Evolutionary conservation across 2,888 invertebrate genomes (phyloP).

Genomic region (Petrolisthes cinctipes): DNA sequence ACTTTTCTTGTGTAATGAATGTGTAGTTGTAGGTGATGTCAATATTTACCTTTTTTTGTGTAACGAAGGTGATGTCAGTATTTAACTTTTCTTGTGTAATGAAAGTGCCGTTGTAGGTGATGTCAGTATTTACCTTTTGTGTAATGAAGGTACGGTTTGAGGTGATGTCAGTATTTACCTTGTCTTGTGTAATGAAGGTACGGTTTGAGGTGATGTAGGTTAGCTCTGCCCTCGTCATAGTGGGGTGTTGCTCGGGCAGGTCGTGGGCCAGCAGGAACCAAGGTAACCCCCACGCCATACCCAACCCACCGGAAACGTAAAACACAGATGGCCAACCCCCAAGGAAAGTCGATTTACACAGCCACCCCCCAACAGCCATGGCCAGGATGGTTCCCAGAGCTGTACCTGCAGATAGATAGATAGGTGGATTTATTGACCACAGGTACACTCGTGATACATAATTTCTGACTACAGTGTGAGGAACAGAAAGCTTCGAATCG

Average conservation of each 20-base stretch:
- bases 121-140: too few species aligned
- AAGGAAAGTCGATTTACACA: constrained; percentile 72
- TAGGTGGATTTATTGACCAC: too few species aligned
- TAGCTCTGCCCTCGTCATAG: constrained; percentile 72
- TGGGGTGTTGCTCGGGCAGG: constrained; percentile 73
- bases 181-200: constrained; percentile 13
- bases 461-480: too few species aligned
- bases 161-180: constrained; percentile 14
- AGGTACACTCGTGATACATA: too few species aligned
- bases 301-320: constrained; percentile 72
- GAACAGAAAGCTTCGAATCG: too few species aligned
- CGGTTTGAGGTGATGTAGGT: constrained; percentile 71
- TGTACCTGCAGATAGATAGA: constrained; percentile 75
- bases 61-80: constrained; percentile 66
- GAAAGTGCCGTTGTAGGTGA: too few species aligned
- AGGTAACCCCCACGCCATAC: constrained; percentile 71
- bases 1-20: background rate
- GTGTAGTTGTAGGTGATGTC: background rate
- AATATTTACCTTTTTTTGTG: constrained; percentile 66
- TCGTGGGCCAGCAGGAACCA: constrained; percentile 73
- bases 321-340: constrained; percentile 77
- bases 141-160: too few species aligned
- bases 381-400: constrained; percentile 75
- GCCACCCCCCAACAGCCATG: constrained; percentile 74
- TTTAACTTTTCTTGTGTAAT: too few species aligned